Base-by-base conservation (phyloP, 2,888 invertebrate genomes). In the Perizoma affinitatum region DNA sequence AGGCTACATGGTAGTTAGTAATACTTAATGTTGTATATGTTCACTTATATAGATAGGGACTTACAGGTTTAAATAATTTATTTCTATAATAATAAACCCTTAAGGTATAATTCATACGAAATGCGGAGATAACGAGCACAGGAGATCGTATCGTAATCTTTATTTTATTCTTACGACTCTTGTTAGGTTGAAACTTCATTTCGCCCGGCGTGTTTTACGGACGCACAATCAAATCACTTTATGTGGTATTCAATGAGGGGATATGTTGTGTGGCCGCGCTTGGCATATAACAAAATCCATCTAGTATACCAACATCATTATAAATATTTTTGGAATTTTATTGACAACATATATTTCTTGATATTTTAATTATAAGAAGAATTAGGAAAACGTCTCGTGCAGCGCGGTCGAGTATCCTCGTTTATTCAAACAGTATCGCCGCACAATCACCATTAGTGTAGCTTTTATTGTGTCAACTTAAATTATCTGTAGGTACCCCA, bases 71-170 rank as follows among this genome's bases (percentile, higher is more conserved):
- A 22, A 22, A 22, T 22, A 22, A 22, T 22, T 22, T 22, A 22
- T 22, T 22, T 22, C 22, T 22, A 3, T 22, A 22, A 22, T 22
- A 38, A 38, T 38, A 38, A 65, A 53, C 57, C 44, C 58, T 59
- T 59, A 54, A 61, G 64, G 57, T 56, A 65, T 72, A 73, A 70
- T 73, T 74, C 74, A 72, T 74, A 74, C 74, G 70, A 79, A 76
- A 78, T 70, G 71, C 62, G 65, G 72, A 78, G 78, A 83, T 86
- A 86, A 86, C 86, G 81, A 86, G 84, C 76, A 69, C 69, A 66
- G 71, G 67, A 76, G 78, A 80, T 75, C 73, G 72, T 76, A 70
- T 78, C 80, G 78, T 85, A 84, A 83, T 82, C 82, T 83, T 78
- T 79, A 79, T 82, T 79, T 78, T 76, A 82, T 84, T 75, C 75